Evolutionary conservation across 2,888 invertebrate genomes (phyloP), one percentile per base, ranked within the genome.

Genomic region (Cosmopolites sordidus): DNA sequence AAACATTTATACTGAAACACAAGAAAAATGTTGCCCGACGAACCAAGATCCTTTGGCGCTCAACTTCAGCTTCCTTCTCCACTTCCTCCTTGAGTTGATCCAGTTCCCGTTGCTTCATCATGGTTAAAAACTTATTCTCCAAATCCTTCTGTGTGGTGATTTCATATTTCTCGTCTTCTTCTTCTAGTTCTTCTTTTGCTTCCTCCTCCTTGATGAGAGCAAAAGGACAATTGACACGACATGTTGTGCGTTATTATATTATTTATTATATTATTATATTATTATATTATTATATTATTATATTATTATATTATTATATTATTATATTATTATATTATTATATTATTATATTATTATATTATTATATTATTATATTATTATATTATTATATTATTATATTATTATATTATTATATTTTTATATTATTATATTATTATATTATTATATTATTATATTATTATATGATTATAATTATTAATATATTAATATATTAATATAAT

Each of bases 231-330:
- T 72, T 63, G 2, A 75, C 73, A 60, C 78, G 75, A 2, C 73
- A 72, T 67, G 79, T 79, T 60, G 89, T 83, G 57, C 82, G 82
- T n/a, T n/a, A n/a, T n/a, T n/a, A n/a, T n/a, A n/a, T n/a, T n/a
- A n/a, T n/a, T n/a, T n/a, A n/a, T n/a, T n/a, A n/a, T n/a, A n/a
- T n/a, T n/a, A n/a, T n/a, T n/a, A n/a, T n/a, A n/a, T n/a, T n/a
- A n/a, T n/a, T n/a, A n/a, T n/a, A n/a, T n/a, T n/a, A n/a, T n/a
- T n/a, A n/a, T n/a, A n/a, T n/a, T n/a, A n/a, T n/a, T n/a, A n/a
- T n/a, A n/a, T n/a, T n/a, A n/a, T n/a, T n/a, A n/a, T n/a, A n/a
- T n/a, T n/a, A n/a, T n/a, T n/a, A n/a, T n/a, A n/a, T n/a, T n/a
- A n/a, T n/a, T n/a, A n/a, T n/a, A n/a, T n/a, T n/a, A n/a, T n/a